Conservation (phyloP, 1,140 invertebrate species). For the Helicoverpa armigera region DNA sequence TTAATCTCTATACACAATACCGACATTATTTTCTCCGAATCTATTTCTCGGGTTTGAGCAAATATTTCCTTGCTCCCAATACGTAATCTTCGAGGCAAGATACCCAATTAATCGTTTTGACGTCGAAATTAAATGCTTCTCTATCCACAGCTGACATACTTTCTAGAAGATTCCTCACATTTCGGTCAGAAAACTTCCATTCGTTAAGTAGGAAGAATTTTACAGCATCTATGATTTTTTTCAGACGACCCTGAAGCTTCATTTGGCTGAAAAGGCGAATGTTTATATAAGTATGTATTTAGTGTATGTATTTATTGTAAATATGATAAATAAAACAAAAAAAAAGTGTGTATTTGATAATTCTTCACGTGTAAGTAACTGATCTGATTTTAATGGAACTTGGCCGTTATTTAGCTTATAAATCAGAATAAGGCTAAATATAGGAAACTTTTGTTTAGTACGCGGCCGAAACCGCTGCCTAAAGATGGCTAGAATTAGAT, state of each 20-base stretch:
- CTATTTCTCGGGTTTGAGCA: slow-evolving; percentile 24
- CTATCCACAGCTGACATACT: slow-evolving; percentile 23
- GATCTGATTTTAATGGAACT: too few relatives aligned
- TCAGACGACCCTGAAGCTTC: slow-evolving; percentile 35
- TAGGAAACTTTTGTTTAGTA: too few relatives aligned
- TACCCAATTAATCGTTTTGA: slow-evolving; percentile 44
- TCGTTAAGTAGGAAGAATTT: slow-evolving; percentile 49
- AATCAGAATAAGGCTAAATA: too few relatives aligned
- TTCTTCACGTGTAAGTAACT: too few relatives aligned
- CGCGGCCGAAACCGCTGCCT: too few relatives aligned
- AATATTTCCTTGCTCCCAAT: slow-evolving; percentile 36
- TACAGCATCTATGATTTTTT: slow-evolving; percentile 36
- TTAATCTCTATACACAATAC: background rate
- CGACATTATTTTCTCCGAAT: background rate
- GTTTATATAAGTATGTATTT: too few relatives aligned
- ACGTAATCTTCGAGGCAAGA: slow-evolving; percentile 36
- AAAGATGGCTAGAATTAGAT: too few relatives aligned
- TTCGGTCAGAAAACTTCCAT: slow-evolving; percentile 45
- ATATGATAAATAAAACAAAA: too few relatives aligned
- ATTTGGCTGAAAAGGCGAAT: slow-evolving; percentile 37
- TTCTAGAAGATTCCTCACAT: slow-evolving; percentile 30
- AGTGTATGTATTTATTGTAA: too few relatives aligned
- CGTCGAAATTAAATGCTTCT: slow-evolving; percentile 47
- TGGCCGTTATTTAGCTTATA: too few relatives aligned
- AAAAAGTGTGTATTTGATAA: too few relatives aligned